Conservation (phyloP, 2,113 vertebrate species). For the Paradisaea rubra region DNA sequence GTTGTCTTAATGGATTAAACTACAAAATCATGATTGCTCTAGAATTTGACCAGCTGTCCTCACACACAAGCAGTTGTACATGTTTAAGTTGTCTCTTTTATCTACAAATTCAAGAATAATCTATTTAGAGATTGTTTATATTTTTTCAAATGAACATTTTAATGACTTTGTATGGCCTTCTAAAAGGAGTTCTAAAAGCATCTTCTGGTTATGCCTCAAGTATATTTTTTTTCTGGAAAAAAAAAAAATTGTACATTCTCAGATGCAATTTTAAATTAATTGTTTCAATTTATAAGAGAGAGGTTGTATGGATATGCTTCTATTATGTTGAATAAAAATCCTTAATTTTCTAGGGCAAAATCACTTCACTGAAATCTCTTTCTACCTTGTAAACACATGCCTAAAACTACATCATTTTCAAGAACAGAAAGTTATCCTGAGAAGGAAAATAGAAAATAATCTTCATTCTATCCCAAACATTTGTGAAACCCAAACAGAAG, state of each 20-base stretch:
- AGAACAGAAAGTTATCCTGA: neutral
- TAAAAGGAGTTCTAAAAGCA: neutral
- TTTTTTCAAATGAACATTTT: neutral
- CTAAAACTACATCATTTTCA: neutral
- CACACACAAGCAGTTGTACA: neutral
- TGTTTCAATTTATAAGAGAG: neutral
- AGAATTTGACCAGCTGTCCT: slow-evolving; percentile 29
- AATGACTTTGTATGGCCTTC: neutral
- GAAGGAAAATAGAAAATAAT: neutral
- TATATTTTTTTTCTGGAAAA: neutral
- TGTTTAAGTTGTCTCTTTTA: neutral
- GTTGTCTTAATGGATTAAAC: slow-evolving; percentile 67
- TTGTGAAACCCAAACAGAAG: neutral
- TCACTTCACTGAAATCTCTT: neutral
- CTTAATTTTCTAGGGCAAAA: neutral
- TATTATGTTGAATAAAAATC: neutral
- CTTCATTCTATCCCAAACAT: neutral
- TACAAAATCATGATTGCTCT: slow-evolving; percentile 32
- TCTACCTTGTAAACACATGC: neutral
- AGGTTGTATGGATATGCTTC: neutral
- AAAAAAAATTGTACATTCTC: neutral
- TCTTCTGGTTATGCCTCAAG: neutral
- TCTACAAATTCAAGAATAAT: neutral
- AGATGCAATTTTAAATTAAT: neutral
- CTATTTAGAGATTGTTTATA: neutral